A percentile compares a stretch with the other conserved stretches of the same genome.
phyloP scores from a whole-genome alignment of 1,140 invertebrate genomes.

The Euschistus heros region DNA sequence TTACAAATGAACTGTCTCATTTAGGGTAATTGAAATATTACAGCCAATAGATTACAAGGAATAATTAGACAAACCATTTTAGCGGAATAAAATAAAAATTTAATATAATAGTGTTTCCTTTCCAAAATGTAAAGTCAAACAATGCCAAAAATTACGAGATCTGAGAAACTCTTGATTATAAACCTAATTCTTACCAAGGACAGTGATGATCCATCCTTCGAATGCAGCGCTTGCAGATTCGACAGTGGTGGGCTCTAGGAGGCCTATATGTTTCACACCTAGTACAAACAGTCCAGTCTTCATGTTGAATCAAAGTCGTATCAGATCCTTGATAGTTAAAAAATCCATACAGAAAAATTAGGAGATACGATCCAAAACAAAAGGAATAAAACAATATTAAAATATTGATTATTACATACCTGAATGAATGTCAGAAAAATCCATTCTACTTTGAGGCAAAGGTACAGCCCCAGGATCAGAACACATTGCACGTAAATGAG shows the following conservation, averaged over 20 bases:
- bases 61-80: no score
- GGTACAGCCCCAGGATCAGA: conserved; percentile 84
- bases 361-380: neutral
- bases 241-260: conserved; percentile 77
- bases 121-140: no score
- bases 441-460: conserved; percentile 63
- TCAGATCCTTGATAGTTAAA: conserved; percentile 20
- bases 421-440: conserved; percentile 75
- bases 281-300: conserved; percentile 77
- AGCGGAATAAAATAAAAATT: no score
- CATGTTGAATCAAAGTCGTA: conserved; percentile 38
- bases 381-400: neutral
- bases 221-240: conserved; percentile 79
- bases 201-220: conserved; percentile 86
- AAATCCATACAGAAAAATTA: conserved; percentile 25
- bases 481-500: conserved; percentile 73
- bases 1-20: no score
- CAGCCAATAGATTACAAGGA: no score
- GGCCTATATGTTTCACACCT: conserved; percentile 77
- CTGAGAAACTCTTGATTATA: no score
- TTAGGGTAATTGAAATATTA: no score
- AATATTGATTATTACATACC: conserved; percentile 32
- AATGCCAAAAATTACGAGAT: no score
- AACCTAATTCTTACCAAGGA: conserved; percentile 30
- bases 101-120: no score